Conservation (phyloP, 2,113 vertebrate species). For the Ochotona princeps region DNA sequence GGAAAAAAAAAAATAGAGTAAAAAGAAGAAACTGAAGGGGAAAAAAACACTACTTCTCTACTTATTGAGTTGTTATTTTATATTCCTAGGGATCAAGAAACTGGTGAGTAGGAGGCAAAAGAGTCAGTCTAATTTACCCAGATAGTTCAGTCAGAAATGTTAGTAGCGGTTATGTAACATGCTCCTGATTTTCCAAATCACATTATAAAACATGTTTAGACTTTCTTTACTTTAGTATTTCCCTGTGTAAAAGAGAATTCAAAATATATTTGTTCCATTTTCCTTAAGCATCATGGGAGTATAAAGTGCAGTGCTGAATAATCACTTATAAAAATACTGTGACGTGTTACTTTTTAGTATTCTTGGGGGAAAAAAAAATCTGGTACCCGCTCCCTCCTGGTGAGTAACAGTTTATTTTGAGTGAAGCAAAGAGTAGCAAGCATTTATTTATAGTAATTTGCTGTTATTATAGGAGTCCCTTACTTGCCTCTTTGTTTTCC, state of each 20-base stretch:
- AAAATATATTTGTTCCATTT: not conserved
- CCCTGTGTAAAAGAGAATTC: not conserved
- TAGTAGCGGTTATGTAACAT: not conserved
- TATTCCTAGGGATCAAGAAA: conserved; percentile 11
- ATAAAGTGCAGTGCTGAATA: not conserved
- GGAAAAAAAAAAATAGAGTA: not conserved
- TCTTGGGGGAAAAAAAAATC: not conserved
- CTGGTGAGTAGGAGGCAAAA: not conserved
- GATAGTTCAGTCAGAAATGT: not conserved
- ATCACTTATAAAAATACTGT: not conserved
- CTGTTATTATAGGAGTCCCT: not conserved
- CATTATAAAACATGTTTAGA: not conserved
- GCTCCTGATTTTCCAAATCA: not conserved
- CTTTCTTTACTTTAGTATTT: not conserved
- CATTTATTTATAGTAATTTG: conserved; percentile 13
- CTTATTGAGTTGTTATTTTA: not conserved
- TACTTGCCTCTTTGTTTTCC: not conserved
- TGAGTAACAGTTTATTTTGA: conserved; percentile 28
- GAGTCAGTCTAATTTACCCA: not conserved
- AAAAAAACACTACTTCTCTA: not conserved
- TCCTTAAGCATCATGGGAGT: not conserved
- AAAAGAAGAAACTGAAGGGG: not conserved
- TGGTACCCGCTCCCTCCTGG: not conserved
- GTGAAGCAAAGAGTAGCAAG: not conserved
- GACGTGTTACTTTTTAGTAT: not conserved